Base-by-base conservation (phyloP, 92 coral and sea anemone genomes). In the Palythoa heliodiscus region DNA sequence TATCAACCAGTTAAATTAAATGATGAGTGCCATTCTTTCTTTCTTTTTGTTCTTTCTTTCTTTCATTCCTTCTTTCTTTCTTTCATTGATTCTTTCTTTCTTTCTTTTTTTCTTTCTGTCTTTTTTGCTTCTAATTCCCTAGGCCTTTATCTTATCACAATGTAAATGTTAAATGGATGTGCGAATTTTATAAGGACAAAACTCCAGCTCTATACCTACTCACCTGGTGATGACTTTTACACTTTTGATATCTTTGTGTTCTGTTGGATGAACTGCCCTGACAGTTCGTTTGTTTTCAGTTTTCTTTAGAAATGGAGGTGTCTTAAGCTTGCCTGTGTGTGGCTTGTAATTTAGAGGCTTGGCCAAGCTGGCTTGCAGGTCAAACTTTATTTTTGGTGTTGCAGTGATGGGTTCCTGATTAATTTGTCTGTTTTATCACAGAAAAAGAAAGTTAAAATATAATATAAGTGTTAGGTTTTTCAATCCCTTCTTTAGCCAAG, bases 341-440 rank as follows among this genome's bases (percentile, higher is more conserved):
- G 99, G 99, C 82, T 94, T 94, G 80, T 96, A 96, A 12, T 75
- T 2, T 22, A 96, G 82, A 0, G 99, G 98, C 48, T 94, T 96
- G 8, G 99, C 93, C 43, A 96, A 83, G 71, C 98, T 94, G 35
- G 96, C 96, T 86, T 94, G 79, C 17, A 96, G 86, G 75, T 96
- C 97, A 92, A 96, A 96, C 88, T 63, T 93, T 87, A 88, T 94
- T 40, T 74, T 89, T 19, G 95, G 96, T 12, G 96, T 93, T 35
- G 99, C 92, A 1, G 92, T 83, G 14, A 88, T 17, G 12, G 85
- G 70, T 64, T 80, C 74, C 40, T 79, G 73, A 67, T 80, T 80
- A 6, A 70, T 58, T 69, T 52, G 87, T n/a, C 83, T 80, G 73
- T 5, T 19, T 40, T 6, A 14, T 25, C 54, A 55, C 47, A 39